Evolutionary conservation across 2,797 vertebrate genomes (phyloP).

Genomic region (Bradypus variegatus): DNA sequence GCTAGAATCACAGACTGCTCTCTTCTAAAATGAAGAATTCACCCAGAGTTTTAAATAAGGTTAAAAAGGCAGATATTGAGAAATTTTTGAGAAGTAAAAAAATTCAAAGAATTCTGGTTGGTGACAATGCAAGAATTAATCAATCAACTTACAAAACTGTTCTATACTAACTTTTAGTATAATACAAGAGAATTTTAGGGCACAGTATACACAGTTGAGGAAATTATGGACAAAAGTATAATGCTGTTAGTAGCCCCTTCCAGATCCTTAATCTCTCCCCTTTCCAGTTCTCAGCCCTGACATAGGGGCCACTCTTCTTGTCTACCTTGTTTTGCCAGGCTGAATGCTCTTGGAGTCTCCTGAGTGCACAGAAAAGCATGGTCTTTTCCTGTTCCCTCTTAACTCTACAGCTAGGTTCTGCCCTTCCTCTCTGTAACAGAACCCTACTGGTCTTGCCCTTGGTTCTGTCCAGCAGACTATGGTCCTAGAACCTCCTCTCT

Average conservation of each 20-base stretch:
- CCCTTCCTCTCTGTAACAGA: background rate
- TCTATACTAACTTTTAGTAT: background rate
- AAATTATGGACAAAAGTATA: background rate
- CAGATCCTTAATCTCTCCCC: background rate
- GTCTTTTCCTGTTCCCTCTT: background rate
- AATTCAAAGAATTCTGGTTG: background rate
- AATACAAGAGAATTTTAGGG: background rate
- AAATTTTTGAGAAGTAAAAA: background rate
- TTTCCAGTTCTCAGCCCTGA: background rate
- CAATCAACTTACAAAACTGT: background rate
- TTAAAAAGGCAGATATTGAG: background rate
- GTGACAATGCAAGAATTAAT: background rate
- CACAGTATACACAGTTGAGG: background rate
- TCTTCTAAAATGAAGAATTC: background rate
- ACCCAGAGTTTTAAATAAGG: background rate
- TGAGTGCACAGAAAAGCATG: background rate
- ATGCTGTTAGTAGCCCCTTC: background rate
- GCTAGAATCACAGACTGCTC: background rate
- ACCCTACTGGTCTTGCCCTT: background rate
- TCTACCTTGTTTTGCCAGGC: background rate
- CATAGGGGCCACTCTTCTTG: background rate
- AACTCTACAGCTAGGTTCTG: background rate
- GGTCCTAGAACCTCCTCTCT: background rate
- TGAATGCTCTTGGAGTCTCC: background rate
- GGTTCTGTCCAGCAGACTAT: background rate